Conservation (phyloP, 2,888 invertebrate genomes). For the Drosophila birchii region DNA sequence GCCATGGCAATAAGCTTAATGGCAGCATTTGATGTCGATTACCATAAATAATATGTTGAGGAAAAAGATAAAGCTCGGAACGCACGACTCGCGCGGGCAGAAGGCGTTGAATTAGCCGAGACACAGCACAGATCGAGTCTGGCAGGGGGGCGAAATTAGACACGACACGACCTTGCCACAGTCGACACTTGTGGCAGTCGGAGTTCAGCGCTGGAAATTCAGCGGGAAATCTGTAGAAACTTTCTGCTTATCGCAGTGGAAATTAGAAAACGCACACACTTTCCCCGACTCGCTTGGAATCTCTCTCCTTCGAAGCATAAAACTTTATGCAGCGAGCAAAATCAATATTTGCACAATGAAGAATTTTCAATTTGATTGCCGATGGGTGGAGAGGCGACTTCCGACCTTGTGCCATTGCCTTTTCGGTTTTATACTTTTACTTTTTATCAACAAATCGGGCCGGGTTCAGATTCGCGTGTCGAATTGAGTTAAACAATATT, state of each 20-base stretch:
- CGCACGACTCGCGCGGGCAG: conserved; percentile 45
- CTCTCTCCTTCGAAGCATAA: conserved; percentile 22
- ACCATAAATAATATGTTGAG: conserved; percentile 67
- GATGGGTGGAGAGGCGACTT: conserved; percentile 9
- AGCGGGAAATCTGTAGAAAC: conserved; percentile 24
- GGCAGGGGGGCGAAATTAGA: conserved; percentile 6
- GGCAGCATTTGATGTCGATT: conserved; percentile 77
- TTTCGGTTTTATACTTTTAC: conserved; percentile 25
- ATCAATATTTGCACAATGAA: conserved; percentile 72
- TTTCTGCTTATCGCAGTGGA: conserved; percentile 35
- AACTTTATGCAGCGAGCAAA: conserved; percentile 59
- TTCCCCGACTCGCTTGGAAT: conserved; percentile 18
- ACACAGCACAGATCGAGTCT: conserved; percentile 36
- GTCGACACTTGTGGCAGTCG: conserved; percentile 47
- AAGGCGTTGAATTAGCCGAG: conserved; percentile 68
- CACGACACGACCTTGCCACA: conserved; percentile 55
- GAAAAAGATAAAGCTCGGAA: conserved; percentile 32
- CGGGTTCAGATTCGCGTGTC: conserved; percentile 41
- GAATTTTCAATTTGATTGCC: conserved; percentile 56
- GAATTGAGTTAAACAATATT: conserved; percentile 72
- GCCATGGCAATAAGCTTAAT: conserved; percentile 77
- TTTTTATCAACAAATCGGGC: conserved; percentile 33
- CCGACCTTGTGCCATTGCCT: conserved; percentile 32
- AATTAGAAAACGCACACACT: conserved; percentile 56
- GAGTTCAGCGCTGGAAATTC: conserved; percentile 52